Conservation (phyloP, 2,888 invertebrate genomes). For the Plemyria rubiginata region DNA sequence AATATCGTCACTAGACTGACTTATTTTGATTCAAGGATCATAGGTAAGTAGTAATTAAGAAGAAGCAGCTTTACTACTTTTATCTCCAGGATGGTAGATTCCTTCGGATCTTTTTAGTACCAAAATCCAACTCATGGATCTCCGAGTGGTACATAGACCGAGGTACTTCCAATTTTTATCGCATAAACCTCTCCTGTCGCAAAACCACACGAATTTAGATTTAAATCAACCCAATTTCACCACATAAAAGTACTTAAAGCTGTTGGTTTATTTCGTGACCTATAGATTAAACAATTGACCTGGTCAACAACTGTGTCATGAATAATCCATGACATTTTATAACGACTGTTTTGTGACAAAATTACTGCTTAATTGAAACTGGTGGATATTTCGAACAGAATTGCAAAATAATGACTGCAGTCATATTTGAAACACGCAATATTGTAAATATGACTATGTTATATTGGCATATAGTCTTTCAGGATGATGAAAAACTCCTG, state of each 20-base stretch:
- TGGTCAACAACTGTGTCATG: constrained; percentile 33
- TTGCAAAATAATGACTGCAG: constrained; percentile 9
- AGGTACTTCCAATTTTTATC: neutral
- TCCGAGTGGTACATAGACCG: too few relatives aligned
- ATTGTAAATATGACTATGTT: neutral
- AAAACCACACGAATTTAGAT: neutral
- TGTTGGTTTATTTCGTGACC: constrained; percentile 20
- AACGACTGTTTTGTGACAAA: constrained; percentile 12
- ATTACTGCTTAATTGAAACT: constrained; percentile 26
- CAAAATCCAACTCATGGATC: too few relatives aligned
- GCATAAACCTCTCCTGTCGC: neutral
- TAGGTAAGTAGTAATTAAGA: too few relatives aligned
- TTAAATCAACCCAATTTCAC: neutral
- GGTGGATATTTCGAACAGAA: constrained; percentile 2
- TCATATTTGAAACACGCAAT: too few relatives aligned
- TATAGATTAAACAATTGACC: constrained; percentile 6
- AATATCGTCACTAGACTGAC: too few relatives aligned
- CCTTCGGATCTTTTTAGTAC: too few relatives aligned
- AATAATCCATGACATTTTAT: constrained; percentile 32
- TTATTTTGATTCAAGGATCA: too few relatives aligned
- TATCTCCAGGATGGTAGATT: too few relatives aligned
- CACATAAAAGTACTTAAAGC: constrained; percentile 2
- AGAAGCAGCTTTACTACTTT: too few relatives aligned
- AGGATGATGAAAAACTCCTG: too few relatives aligned
- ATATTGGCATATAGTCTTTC: neutral